Evolutionary conservation across 2,113 vertebrate genomes (phyloP).

Genomic region (Rhegmatorhina hoffmannsi): DNA sequence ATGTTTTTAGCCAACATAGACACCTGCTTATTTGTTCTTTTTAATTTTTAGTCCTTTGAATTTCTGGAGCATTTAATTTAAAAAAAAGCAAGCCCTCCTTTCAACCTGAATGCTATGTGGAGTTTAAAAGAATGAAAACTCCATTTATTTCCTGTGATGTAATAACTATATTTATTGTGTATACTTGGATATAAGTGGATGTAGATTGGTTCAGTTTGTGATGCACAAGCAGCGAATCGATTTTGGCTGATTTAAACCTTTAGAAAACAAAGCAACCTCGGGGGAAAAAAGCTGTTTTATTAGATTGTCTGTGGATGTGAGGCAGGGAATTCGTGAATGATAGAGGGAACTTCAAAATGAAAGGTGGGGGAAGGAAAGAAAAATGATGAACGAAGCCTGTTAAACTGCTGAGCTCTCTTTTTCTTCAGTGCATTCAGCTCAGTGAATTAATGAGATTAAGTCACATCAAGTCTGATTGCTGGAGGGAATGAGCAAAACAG

Average conservation of each 20-base stretch:
- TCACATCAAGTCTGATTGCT: not conserved
- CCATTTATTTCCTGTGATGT: not conserved
- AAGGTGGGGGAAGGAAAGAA: not conserved
- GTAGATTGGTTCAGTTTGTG: not conserved
- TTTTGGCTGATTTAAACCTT: conserved; percentile 16
- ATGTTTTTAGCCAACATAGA: not conserved
- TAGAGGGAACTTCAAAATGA: not conserved
- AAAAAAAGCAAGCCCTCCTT: not conserved
- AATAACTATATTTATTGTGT: not conserved
- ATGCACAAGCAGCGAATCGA: not conserved
- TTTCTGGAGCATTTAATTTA: not conserved
- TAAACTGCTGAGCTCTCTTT: conserved; percentile 42
- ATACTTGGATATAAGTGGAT: not conserved
- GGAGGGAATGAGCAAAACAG: not conserved
- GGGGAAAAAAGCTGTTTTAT: not conserved
- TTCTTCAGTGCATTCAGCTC: conserved; percentile 4
- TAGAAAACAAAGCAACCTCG: not conserved
- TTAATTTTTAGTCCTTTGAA: not conserved
- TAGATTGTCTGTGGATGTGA: not conserved
- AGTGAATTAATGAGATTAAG: conserved; percentile 49
- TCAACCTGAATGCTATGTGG: not conserved
- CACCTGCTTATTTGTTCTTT: not conserved
- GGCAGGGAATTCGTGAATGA: not conserved
- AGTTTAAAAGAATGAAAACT: not conserved
- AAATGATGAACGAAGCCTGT: not conserved